Percentiles rank a stretch among this genome's conserved stretches.
Conservation (phyloP, 92 coral and sea anemone species). For the Galaxea fascicularis region DNA sequence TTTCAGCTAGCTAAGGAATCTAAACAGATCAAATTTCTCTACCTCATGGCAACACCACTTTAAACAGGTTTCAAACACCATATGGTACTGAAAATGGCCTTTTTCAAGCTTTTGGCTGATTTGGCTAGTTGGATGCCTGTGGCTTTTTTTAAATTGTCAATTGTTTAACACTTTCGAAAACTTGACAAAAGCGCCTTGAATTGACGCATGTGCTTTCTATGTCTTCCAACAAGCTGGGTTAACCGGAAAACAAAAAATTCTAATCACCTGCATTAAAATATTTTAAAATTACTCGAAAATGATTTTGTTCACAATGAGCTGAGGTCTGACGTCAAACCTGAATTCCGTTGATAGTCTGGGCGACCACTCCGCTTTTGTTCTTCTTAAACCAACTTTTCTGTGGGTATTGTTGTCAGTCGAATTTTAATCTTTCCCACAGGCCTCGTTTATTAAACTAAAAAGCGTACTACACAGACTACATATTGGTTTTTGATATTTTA, state of each 20-base stretch:
- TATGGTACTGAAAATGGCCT: too few relatives aligned
- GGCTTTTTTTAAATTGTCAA: background rate
- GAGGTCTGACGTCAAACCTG: background rate
- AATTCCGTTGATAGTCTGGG: background rate
- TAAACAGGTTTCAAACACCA: too few relatives aligned
- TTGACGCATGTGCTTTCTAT: too few relatives aligned
- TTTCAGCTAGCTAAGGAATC: too few relatives aligned
- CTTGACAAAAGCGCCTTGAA: background rate
- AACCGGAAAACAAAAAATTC: too few relatives aligned
- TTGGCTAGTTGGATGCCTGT: too few relatives aligned
- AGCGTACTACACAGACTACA: background rate
- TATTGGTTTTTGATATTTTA: background rate
- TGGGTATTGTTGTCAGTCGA: background rate
- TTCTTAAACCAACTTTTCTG: background rate
- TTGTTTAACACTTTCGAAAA: background rate
- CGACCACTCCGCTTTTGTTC: too few relatives aligned
- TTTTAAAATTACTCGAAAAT: background rate
- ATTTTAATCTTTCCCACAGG: conserved; percentile 4
- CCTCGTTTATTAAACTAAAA: background rate
- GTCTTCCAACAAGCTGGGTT: too few relatives aligned
- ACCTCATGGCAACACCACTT: too few relatives aligned
- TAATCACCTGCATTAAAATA: too few relatives aligned
- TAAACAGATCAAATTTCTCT: too few relatives aligned
- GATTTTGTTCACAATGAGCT: background rate
- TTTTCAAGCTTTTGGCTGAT: too few relatives aligned